phyloP scores from a whole-genome alignment of 2,797 vertebrate genomes.

The Chelmon rostratus region DNA sequence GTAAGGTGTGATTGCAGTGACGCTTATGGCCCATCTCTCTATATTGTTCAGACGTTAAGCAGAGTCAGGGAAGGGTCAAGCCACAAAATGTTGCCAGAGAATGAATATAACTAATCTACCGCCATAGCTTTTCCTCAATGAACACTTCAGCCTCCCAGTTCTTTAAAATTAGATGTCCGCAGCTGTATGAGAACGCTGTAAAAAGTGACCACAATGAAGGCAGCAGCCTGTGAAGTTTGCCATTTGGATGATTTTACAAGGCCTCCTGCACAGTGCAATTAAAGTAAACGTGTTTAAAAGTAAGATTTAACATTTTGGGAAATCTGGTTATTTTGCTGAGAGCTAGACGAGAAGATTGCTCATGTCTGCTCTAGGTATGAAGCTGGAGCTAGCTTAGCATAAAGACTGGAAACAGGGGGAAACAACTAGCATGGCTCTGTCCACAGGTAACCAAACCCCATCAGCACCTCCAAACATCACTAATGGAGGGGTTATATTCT shows the following conservation, averaged over 20 bases:
- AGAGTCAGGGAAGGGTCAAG: constrained; percentile 80
- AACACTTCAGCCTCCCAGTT: constrained; percentile 44
- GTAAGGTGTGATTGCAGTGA: constrained; percentile 73
- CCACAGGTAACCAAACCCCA: no score
- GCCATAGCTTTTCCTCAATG: constrained; percentile 47
- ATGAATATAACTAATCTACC: constrained; percentile 51
- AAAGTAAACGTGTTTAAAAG: constrained; percentile 21
- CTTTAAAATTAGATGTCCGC: constrained; percentile 51
- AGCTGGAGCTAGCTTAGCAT: not conserved
- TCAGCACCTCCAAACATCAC: no score
- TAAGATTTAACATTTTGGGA: not conserved
- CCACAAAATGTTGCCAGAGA: constrained; percentile 40
- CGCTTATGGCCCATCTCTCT: constrained; percentile 75
- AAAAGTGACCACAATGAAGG: not conserved
- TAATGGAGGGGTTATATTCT: no score
- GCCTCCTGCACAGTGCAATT: not conserved
- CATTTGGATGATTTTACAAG: not conserved
- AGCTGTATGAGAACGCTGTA: constrained; percentile 8
- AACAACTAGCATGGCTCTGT: no score
- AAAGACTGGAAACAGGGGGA: no score
- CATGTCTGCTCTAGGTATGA: not conserved
- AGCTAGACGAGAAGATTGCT: constrained; percentile 2
- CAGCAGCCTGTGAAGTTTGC: constrained; percentile 6
- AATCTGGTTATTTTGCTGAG: not conserved
- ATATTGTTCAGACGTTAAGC: constrained; percentile 71